A percentile compares a stretch with the other conserved stretches of the same genome.
These are phyloP conservation scores for Vollenhovia emeryi DNA, from an alignment of 1,140 invertebrate genomes.

Conservation along the genomic window DNA sequence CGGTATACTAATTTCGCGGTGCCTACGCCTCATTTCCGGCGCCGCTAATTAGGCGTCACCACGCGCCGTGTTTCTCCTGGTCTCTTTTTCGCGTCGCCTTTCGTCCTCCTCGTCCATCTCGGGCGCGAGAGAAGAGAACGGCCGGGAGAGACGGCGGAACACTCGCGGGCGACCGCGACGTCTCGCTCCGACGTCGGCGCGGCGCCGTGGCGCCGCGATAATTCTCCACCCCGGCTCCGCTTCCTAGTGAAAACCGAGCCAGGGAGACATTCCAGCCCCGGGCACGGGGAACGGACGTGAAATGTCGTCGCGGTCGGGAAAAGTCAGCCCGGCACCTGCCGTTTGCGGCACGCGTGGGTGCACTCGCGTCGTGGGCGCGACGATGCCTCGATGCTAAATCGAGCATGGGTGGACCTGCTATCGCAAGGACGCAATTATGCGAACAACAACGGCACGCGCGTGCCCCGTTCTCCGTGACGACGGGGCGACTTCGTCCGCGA, in stretches of 20 bases:
- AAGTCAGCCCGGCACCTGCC: conserved; percentile 73
- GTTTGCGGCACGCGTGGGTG: not conserved
- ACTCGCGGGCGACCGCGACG: conserved; percentile 57
- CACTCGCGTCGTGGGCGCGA: not conserved
- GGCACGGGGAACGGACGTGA: conserved; percentile 67
- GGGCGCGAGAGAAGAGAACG: not conserved
- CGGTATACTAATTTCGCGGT: conserved; percentile 63
- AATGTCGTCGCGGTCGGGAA: conserved; percentile 78
- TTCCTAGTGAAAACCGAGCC: conserved; percentile 52
- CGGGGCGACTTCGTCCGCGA: not conserved
- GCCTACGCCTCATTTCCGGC: conserved; percentile 73
- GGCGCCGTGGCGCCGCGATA: conserved; percentile 75
- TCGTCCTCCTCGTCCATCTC: not conserved
- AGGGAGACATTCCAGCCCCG: not conserved
- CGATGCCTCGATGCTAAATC: not conserved
- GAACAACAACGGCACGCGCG: conserved; percentile 41
- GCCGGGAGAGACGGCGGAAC: not conserved
- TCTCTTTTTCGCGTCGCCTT: conserved; percentile 12
- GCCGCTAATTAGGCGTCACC: conserved; percentile 74
- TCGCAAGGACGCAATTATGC: conserved; percentile 51
- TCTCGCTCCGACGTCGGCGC: conserved; percentile 62
- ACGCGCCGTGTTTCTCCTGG: conserved; percentile 17
- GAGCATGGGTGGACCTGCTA: not conserved
- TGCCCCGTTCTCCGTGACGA: not conserved
- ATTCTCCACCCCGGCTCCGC: conserved; percentile 71